phyloP scores from a whole-genome alignment of 2,888 invertebrate species.

The Tridacna crocea region DNA sequence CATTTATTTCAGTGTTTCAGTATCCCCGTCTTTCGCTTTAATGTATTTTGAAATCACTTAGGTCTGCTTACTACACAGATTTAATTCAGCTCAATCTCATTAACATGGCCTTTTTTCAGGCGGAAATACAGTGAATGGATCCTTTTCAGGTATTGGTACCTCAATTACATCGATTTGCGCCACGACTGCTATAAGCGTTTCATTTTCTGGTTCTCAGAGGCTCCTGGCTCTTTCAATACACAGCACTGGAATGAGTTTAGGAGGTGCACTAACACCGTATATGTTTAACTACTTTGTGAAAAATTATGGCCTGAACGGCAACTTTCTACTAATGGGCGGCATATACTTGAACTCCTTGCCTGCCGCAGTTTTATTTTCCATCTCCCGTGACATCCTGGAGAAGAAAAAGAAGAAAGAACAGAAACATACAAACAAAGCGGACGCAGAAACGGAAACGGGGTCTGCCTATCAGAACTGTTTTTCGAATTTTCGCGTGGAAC shows the following conservation, averaged over 20 bases:
- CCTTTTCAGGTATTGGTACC: background rate
- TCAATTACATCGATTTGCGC: background rate
- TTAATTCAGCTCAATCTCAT: background rate
- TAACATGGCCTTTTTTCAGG: background rate
- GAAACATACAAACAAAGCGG: background rate
- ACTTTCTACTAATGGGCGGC: background rate
- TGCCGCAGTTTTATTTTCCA: background rate
- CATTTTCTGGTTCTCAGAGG: background rate
- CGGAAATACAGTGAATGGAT: background rate
- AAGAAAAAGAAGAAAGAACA: background rate
- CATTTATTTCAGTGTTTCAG: too few relatives aligned
- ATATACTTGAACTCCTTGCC: background rate
- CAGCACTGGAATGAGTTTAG: background rate
- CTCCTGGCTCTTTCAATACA: background rate
- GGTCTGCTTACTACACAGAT: background rate
- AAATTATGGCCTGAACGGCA: background rate
- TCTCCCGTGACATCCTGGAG: background rate
- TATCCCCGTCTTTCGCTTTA: background rate
- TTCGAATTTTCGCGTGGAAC: background rate
- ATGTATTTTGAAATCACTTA: background rate
- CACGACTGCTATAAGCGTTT: background rate
- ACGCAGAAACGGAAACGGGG: background rate
- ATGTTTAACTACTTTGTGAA: background rate
- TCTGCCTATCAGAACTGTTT: background rate
- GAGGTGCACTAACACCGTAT: background rate